Evolutionary conservation across 92 coral and sea anemone genomes (phyloP), one percentile per base, ranked within the genome.

Genomic region (Zoanthus solanderi): DNA sequence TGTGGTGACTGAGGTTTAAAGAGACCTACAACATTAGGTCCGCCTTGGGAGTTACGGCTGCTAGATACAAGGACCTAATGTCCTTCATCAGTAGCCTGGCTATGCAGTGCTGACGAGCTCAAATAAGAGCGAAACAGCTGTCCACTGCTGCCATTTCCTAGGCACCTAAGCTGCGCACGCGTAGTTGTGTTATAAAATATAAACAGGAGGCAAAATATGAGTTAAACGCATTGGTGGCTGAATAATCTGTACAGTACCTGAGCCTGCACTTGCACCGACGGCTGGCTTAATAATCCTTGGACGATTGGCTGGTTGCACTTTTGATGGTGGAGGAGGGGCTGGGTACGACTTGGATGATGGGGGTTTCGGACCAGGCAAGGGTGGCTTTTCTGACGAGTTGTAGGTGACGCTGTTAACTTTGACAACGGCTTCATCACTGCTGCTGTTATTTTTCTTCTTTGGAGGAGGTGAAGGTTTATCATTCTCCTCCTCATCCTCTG

Each of bases 391-490:
- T 23, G 85, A 81, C 7, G 85, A 81, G 58, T 81, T 81, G 28
- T 81, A 81, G 29, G 76, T 81, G 30, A 81, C 85, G 10, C 85
- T 81, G 75, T 67, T 81, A 46, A 81, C 85, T 81, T 46, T 81
- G 63, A 81, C 76, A 50, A 66, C 76, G 18, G 75, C 7, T 14
- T 81, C 85, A 10, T 81, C 85, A 44, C 75, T 66, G 75, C 57
- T 89, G 37, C 87, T 91, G 81, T 82, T 65, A n/a, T 89, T 77
- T 17, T 72, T 84, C 76, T 88, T 91, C 89, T 91, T 91, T 67
- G 94, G 94, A 0, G 83, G 92, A 10, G 92, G 94, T 10, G 57
- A 76, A 6, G 94, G 92, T 76, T 84, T 91, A n/a, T 63, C 87
- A 10, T 88, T 75, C 16, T 88, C 85, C 0, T 75, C 6, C 3